Evolutionary conservation across 2,888 invertebrate species (phyloP).

Genomic region (Polia nebulosa): DNA sequence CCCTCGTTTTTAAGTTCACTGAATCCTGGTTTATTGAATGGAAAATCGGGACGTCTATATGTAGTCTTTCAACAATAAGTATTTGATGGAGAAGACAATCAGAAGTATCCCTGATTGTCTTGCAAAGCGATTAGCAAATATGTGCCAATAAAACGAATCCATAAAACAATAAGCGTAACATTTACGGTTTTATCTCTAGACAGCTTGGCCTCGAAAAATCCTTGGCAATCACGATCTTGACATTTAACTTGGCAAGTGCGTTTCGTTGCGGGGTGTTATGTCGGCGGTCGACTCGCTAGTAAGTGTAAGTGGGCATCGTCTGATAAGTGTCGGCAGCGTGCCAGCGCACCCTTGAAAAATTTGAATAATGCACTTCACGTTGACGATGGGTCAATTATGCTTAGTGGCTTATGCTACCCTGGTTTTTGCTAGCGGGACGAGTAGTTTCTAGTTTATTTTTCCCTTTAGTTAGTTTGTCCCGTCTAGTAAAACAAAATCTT

Average conservation of each 20-base stretch:
- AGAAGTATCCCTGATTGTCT: neutral
- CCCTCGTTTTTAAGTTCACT: slow-evolving; percentile 22
- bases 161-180: slow-evolving; percentile 34
- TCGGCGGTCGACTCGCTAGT: slow-evolving; percentile 30
- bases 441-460: slow-evolving; percentile 13
- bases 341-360: slow-evolving; percentile 63
- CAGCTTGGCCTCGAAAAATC: slow-evolving; percentile 54
- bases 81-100: slow-evolving; percentile 2
- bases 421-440: slow-evolving; percentile 15
- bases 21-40: slow-evolving; percentile 12
- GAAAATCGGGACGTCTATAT: slow-evolving; percentile 5
- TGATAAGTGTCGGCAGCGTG: slow-evolving; percentile 56
- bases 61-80: neutral
- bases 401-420: slow-evolving; percentile 53
- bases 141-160: neutral
- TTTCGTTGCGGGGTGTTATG: slow-evolving; percentile 62
- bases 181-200: slow-evolving; percentile 39
- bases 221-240: slow-evolving; percentile 69
- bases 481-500: too few relatives aligned
- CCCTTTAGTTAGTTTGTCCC: neutral
- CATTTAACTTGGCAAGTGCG: slow-evolving; percentile 71
- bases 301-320: slow-evolving; percentile 56
- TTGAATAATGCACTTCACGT: slow-evolving; percentile 57
- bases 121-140: slow-evolving; percentile 6
- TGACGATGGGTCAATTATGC: slow-evolving; percentile 58